These are phyloP conservation scores for Aspiorhynchus laticeps DNA, from an alignment of 2,113 vertebrate genomes.

Conservation along the genomic window DNA sequence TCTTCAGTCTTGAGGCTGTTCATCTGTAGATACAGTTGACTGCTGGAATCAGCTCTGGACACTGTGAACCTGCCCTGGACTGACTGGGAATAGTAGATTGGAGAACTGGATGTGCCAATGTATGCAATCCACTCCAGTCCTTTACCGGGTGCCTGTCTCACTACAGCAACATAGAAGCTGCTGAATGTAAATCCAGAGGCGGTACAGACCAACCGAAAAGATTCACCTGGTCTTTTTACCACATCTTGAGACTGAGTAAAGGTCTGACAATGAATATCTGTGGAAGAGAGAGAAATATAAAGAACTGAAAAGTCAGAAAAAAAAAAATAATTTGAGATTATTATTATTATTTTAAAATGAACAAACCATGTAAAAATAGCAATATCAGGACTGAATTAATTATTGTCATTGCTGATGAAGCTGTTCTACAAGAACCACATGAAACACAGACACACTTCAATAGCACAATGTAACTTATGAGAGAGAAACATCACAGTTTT, in stretches of 20 bases:
- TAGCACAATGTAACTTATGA: too few species aligned
- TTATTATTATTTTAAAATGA: not conserved
- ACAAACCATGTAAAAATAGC: constrained; percentile 2
- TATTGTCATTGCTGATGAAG: not conserved
- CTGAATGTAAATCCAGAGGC: constrained; percentile 26
- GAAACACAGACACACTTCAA: too few species aligned
- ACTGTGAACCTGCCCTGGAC: constrained; percentile 57
- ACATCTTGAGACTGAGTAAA: not conserved
- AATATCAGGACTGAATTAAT: not conserved
- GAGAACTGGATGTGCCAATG: not conserved
- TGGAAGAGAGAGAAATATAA: not conserved
- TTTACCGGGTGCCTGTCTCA: constrained; percentile 31
- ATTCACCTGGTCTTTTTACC: constrained; percentile 9
- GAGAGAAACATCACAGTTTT: too few species aligned
- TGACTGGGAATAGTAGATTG: constrained; percentile 18
- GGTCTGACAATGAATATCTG: constrained; percentile 14
- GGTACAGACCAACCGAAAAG: constrained; percentile 8
- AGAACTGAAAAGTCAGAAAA: not conserved
- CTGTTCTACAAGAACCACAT: too few species aligned
- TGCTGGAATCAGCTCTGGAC: constrained; percentile 51
- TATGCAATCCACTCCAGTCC: not conserved
- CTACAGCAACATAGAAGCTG: not conserved
- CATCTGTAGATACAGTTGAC: not conserved
- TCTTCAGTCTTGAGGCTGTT: too few species aligned
- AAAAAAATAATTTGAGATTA: too few species aligned